phyloP scores from a whole-genome alignment of 2,888 invertebrate species.

The Cheilosia impressa region DNA sequence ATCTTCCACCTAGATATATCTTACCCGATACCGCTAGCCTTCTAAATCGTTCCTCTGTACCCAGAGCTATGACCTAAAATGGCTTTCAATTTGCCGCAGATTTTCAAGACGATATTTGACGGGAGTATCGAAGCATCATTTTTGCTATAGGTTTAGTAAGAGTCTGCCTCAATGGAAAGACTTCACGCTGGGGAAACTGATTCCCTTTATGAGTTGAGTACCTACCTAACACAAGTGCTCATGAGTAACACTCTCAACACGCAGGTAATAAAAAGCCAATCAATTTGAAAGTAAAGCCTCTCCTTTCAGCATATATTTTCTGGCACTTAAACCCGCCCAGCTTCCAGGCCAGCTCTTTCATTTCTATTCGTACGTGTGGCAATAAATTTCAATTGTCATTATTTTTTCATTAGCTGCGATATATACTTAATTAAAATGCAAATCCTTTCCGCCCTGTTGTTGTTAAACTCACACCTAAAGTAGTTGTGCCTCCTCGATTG shows the following conservation, averaged over 20 bases:
- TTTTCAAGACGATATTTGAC: too few relatives aligned
- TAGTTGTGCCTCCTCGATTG: slow-evolving; percentile 29
- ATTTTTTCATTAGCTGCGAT: neutral
- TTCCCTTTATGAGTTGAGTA: too few relatives aligned
- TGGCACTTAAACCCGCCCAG: slow-evolving; percentile 53
- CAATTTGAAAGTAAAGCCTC: slow-evolving; percentile 9
- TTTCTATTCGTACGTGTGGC: neutral
- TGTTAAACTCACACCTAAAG: slow-evolving; percentile 61
- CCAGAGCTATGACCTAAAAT: too few relatives aligned
- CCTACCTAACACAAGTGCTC: neutral
- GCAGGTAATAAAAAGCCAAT: slow-evolving; percentile 2
- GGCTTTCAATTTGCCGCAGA: too few relatives aligned
- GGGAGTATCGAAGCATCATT: too few relatives aligned
- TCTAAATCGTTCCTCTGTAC: too few relatives aligned
- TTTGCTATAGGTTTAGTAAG: too few relatives aligned
- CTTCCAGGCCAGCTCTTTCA: slow-evolving; percentile 12
- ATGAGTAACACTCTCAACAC: neutral
- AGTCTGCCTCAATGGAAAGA: too few relatives aligned
- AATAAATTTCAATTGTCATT: neutral
- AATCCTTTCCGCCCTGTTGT: slow-evolving; percentile 51
- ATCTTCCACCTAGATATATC: too few relatives aligned
- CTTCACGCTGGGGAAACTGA: too few relatives aligned
- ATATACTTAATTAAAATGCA: slow-evolving; percentile 42
- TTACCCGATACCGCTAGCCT: too few relatives aligned
- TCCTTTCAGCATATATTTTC: slow-evolving; percentile 61